Conservation (phyloP, 2,888 invertebrate genomes). For the Heliconius charithonia region DNA sequence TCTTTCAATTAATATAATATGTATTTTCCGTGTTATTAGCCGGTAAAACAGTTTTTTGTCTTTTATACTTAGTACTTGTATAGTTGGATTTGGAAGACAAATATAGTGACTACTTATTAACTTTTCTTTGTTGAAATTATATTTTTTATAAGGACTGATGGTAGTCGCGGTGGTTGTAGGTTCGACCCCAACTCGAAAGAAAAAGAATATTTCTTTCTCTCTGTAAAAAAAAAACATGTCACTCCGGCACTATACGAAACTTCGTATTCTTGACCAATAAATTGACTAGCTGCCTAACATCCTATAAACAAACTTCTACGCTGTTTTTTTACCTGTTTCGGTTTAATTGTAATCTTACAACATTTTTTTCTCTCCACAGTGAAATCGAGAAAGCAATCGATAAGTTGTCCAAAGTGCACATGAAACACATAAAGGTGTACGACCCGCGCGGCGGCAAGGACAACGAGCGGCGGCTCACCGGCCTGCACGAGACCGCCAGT, state of each 20-base stretch:
- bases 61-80: not conserved
- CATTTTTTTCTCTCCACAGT: conserved; percentile 69
- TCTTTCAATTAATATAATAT: no score
- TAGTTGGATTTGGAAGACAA: not conserved
- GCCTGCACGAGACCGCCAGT: conserved; percentile 97
- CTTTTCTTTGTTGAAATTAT: no score
- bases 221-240: no score
- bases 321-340: no score
- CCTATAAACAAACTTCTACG: no score
- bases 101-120: not conserved
- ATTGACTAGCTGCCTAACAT: no score
- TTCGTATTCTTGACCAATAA: no score
- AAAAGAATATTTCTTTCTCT: not conserved
- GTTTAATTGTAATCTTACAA: not conserved
- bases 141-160: not conserved
- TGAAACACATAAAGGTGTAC: conserved; percentile 97
- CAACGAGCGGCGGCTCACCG: conserved; percentile 97
- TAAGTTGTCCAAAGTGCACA: conserved; percentile 95
- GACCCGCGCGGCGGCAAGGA: conserved; percentile 98
- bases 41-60: not conserved
- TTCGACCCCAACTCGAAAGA: not conserved
- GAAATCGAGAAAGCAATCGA: conserved; percentile 98
- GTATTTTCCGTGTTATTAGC: not conserved
- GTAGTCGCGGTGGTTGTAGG: not conserved
- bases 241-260: no score